These are phyloP conservation scores for Conus betulinus DNA, from an alignment of 1,140 invertebrate genomes.

Conservation along the genomic window DNA sequence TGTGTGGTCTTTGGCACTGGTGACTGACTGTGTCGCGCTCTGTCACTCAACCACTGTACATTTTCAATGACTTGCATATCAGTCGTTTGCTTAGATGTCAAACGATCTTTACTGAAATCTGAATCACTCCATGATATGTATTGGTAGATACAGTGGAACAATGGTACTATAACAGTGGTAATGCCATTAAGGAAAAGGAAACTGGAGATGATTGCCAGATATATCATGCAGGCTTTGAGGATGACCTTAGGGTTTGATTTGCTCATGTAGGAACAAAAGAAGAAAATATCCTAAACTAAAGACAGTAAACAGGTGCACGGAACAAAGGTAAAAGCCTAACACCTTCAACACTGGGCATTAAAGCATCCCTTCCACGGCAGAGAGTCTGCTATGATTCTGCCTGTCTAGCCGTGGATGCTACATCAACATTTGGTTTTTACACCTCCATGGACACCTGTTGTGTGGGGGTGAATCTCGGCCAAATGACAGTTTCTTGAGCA, in stretches of 20 bases:
- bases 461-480: slow-evolving; percentile 5
- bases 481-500: neutral
- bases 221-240: too few species aligned
- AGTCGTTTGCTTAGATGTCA: too few species aligned
- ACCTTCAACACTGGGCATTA: neutral
- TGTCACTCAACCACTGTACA: neutral
- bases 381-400: neutral
- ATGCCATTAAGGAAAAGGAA: too few species aligned
- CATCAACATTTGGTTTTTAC: slow-evolving; percentile 7
- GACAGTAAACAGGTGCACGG: too few species aligned
- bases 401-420: slow-evolving; percentile 3
- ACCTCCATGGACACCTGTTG: neutral
- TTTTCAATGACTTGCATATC: neutral
- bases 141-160: too few species aligned
- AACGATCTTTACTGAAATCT: too few species aligned
- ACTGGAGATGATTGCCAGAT: too few species aligned
- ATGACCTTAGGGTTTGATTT: too few species aligned
- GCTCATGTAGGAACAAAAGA: too few species aligned
- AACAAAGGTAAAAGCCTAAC: neutral
- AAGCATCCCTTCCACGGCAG: slow-evolving; percentile 4
- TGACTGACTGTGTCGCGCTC: neutral
- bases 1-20: neutral
- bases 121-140: too few species aligned
- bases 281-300: too few species aligned
- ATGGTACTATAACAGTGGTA: too few species aligned